Percentiles rank a stretch among this genome's conserved stretches.
phyloP scores from a whole-genome alignment of 2,797 vertebrate species.

The Argya squamiceps region DNA sequence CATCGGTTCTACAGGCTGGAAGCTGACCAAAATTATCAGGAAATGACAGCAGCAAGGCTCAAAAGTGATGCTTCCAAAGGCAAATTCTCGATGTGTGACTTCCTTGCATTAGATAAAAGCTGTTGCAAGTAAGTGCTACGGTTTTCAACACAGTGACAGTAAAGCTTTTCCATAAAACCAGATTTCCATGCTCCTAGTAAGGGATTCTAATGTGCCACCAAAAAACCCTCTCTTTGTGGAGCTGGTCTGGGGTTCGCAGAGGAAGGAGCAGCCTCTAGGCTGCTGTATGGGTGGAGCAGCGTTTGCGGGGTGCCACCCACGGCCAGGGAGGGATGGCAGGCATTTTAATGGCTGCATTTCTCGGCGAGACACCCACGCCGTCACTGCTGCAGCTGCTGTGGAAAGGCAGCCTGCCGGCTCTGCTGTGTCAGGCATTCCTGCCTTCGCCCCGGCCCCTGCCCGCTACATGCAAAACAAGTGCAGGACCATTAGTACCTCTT shows the following conservation, averaged over 20 bases:
- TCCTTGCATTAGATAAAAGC: background rate
- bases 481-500: background rate
- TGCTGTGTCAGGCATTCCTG: slow-evolving; percentile 42
- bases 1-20: background rate
- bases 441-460: background rate
- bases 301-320: background rate
- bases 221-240: background rate
- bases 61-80: background rate
- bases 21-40: background rate
- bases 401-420: background rate
- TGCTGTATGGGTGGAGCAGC: background rate
- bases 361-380: background rate
- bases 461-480: background rate
- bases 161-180: background rate
- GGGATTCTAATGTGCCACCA: accelerated
- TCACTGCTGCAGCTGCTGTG: background rate
- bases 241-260: accelerated
- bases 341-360: background rate
- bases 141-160: accelerated
- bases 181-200: accelerated
- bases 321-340: background rate
- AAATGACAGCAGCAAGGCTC: background rate
- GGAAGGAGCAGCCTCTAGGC: background rate
- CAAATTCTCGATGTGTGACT: background rate
- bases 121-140: background rate